A percentile compares a stretch with the other conserved stretches of the same genome.
phyloP scores from a whole-genome alignment of 1,140 invertebrate species.

The Pentalonia nigronervosa region DNA sequence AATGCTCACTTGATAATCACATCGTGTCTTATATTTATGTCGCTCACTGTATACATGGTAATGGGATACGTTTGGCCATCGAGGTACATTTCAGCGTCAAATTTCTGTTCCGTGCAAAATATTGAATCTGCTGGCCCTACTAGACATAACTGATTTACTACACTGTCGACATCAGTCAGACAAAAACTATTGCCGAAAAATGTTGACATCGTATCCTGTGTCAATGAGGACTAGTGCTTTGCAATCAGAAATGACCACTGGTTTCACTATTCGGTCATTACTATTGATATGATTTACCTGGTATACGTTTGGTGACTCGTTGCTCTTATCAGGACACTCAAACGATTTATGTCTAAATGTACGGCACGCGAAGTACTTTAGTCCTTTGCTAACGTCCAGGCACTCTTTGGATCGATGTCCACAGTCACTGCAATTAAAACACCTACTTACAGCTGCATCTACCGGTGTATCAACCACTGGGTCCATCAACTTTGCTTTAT shows the following conservation, averaged over 20 bases:
- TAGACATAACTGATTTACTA: no score
- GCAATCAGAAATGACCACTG: conserved; percentile 7
- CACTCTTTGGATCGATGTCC: background rate
- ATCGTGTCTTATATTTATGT: conserved; percentile 21
- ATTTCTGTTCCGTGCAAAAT: background rate
- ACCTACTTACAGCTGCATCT: background rate
- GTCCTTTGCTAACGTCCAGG: background rate
- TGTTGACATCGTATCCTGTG: conserved; percentile 11
- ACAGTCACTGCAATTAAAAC: background rate
- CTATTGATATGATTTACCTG: background rate
- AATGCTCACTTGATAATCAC: conserved; percentile 7
- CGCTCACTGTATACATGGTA: background rate
- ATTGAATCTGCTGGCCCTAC: background rate
- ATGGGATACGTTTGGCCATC: conserved; percentile 2
- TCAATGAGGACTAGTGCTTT: background rate
- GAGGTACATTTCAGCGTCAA: background rate
- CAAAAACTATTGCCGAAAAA: background rate
- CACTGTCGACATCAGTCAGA: no score
- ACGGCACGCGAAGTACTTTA: background rate
- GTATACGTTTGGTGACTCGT: background rate
- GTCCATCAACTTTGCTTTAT: no score
- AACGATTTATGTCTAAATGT: conserved; percentile 3
- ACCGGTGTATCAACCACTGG: no score
- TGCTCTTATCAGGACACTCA: background rate
- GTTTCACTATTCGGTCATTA: background rate